Conservation (phyloP, 2,797 vertebrate genomes). For the Peromyscus melanophrys region DNA sequence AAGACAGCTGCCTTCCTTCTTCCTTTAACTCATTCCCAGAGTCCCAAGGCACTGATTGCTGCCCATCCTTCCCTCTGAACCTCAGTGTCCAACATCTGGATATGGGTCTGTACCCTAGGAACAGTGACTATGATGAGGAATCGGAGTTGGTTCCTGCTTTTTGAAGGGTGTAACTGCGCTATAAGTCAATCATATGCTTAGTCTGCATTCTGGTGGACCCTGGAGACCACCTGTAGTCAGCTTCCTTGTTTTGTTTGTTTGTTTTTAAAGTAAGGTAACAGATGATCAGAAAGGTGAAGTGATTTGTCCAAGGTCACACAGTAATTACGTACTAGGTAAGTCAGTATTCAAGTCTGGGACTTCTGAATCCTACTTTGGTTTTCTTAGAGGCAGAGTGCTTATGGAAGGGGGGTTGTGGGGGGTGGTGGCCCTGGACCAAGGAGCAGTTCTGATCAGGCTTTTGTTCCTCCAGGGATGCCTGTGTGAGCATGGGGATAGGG, state of each 20-base stretch:
- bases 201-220: neutral
- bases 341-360: neutral
- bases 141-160: neutral
- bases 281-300: slow-evolving; percentile 26
- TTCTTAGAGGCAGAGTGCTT: neutral
- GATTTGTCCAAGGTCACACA: slow-evolving; percentile 19
- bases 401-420: neutral
- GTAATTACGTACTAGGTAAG: neutral
- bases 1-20: neutral
- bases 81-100: neutral
- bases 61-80: neutral
- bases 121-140: neutral
- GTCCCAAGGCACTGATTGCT: neutral
- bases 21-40: neutral
- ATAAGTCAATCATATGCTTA: neutral
- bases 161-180: neutral
- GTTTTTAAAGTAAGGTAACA: slow-evolving; percentile 8
- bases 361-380: slow-evolving; percentile 8
- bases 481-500: neutral
- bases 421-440: too few relatives aligned
- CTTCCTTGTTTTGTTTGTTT: neutral
- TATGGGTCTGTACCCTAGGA: neutral
- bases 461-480: neutral
- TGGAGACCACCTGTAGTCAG: neutral
- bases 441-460: neutral